Evolutionary conservation across 1,140 invertebrate species (phyloP).

Genomic region (Euwallacea fornicatus): DNA sequence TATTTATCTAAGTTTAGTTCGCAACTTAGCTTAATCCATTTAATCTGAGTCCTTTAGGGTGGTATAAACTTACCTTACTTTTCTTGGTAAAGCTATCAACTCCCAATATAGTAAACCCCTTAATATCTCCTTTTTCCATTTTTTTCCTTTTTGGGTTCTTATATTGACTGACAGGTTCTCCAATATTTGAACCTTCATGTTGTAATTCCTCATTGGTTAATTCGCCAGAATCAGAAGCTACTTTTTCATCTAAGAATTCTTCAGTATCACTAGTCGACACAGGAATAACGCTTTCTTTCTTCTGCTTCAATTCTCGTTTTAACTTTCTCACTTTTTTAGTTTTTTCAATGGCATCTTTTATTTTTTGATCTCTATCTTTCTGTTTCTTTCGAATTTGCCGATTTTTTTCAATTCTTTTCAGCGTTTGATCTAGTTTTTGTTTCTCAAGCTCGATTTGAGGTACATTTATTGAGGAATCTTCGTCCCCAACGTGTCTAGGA

Average conservation of each 20-base stretch:
- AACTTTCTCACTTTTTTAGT: constrained; percentile 37
- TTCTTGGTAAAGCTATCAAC: constrained; percentile 41
- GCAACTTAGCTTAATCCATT: neutral
- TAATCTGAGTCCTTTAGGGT: neutral
- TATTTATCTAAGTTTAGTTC: too few species aligned
- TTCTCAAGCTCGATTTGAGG: constrained; percentile 42
- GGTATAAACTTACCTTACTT: constrained; percentile 40
- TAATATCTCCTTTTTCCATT: constrained; percentile 31
- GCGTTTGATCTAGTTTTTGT: constrained; percentile 42
- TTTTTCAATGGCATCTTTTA: constrained; percentile 33
- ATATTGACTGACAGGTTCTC: constrained; percentile 1
- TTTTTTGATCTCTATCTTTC: constrained; percentile 38
- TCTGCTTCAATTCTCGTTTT: constrained; percentile 37
- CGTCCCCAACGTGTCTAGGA: constrained; percentile 40
- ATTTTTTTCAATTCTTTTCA: constrained; percentile 46
- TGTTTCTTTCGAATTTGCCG: constrained; percentile 43
- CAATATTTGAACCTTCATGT: neutral
- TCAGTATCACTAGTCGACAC: constrained; percentile 36
- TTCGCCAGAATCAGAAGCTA: too few species aligned
- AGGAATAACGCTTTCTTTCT: constrained; percentile 20
- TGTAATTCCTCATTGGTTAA: too few species aligned
- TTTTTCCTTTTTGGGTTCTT: constrained; percentile 36
- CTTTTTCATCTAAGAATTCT: constrained; percentile 36
- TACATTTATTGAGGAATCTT: constrained; percentile 26
- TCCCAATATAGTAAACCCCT: constrained; percentile 50